Percentiles rank a stretch among this genome's conserved stretches.
Conservation (phyloP, 2,888 invertebrate genomes). For the Heliconius hortense region DNA sequence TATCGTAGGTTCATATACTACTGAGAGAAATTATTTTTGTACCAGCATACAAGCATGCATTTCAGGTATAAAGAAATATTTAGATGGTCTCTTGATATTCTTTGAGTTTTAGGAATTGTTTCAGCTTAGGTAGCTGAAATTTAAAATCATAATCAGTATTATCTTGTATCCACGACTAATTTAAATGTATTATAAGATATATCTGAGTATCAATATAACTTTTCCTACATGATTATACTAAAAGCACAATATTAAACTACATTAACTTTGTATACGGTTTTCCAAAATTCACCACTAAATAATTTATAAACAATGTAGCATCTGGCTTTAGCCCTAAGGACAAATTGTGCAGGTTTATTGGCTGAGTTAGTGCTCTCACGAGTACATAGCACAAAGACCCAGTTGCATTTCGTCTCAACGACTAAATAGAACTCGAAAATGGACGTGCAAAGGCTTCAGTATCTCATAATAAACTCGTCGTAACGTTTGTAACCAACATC, state of each 20-base stretch:
- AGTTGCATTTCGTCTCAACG: constrained; percentile 53
- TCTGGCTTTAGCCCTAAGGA: constrained; percentile 38
- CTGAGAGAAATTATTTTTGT: no score
- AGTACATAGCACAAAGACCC: constrained; percentile 47
- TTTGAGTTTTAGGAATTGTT: background rate
- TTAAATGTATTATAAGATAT: background rate
- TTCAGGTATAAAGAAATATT: background rate
- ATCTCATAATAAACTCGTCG: constrained; percentile 61
- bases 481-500: constrained; percentile 22
- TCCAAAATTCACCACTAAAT: constrained; percentile 27
- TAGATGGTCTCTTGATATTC: background rate
- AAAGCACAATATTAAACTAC: background rate
- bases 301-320: constrained; percentile 39
- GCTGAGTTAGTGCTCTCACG: constrained; percentile 47
- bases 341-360: constrained; percentile 46
- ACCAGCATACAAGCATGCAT: no score
- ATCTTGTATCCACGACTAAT: background rate
- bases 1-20: no score
- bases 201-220: background rate
- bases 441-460: constrained; percentile 60
- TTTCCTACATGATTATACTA: background rate
- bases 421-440: constrained; percentile 62
- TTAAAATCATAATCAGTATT: background rate
- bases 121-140: background rate
- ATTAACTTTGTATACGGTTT: constrained; percentile 19